Evolutionary conservation across 2,113 vertebrate species (phyloP), one percentile per base, ranked within the genome.

Genomic region (Leucosticte australis): DNA sequence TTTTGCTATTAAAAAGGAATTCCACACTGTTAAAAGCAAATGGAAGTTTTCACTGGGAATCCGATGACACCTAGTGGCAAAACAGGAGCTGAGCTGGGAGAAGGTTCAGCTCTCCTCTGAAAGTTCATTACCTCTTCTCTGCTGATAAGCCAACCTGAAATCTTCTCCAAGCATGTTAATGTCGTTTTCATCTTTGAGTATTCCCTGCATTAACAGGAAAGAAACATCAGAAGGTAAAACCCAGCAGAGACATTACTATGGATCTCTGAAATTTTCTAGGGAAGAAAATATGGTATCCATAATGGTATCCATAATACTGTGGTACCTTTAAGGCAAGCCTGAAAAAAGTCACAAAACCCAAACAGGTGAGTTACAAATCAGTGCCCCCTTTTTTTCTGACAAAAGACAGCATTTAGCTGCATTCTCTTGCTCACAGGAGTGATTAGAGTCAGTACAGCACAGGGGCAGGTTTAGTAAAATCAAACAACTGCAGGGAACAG

Each of bases 91-190:
- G 69, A 75, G n/a, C 89, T 41, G 42, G 70, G n/a, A 79, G 44
- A 75, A 94, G 28, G 90, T 93, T 98, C 97, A 98, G 42, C 86
- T 94, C 30, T 98, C 96, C 57, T 97, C 98, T 56, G 92, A 95
- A 63, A 95, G 82, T 2, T 81, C 35, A 37, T 98, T 96, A 6
- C 74, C 87, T 67, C 90, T 93, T 46, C 90, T 97, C 92, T 97
- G 97, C 92, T 98, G 96, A 73, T 98, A 99, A 19, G 95, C 98
- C 90, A 98, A 96, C 87, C 89, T 98, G 82, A 99, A 99, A 53
- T 98, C 98, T 92, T 99, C 98, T 69, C 99, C 99, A 93, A 99
- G 99, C 97, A 98, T 97, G 53, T 98, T 87, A 59, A 99, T 92
- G 76, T 99, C 99, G 7, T 98, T 98, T 88, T 99, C 98, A 0